Evolutionary conservation across 1,140 invertebrate species (phyloP), one percentile per base, ranked within the genome.

Genomic region (Habropoda laboriosa): DNA sequence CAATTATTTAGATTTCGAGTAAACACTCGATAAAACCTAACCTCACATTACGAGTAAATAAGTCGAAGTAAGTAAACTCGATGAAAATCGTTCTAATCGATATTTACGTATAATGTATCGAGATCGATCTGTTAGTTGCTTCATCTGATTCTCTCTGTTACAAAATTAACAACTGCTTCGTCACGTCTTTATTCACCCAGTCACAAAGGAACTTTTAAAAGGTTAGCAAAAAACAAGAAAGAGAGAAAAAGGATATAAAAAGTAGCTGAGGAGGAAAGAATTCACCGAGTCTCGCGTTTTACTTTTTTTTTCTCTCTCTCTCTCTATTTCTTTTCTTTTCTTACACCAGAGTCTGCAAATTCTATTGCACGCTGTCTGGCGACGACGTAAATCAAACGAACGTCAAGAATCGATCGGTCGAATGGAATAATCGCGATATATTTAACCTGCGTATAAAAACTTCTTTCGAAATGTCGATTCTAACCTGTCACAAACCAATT

Each of bases 351-450:
- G 68, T 42, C n/a, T 3, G 49, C 24, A 16, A 42, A n/a, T 58
- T 71, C 12, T n/a, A 42, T 71, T 21, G 18, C n/a, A 5, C 10
- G 13, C 3, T 42, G 3, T 16, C 24, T 42, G 5, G 13, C 32
- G 38, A 32, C 68, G 18, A 27, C 51, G 16, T 57, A 60, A 42
- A 60, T 72, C 21, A 45, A 57, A 8, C 27, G 18, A 58, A 35
- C 18, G 47, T 21, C 3, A 4, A 2, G 7, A 27, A 38, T 42
- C 6, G 24, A 40, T 2, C 10, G 64, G 38, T 67, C 45, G 10
- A 67, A 30, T 21, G 24, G 16, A 67, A 51, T 49, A 67, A 51
- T 67, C 63, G 24, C 12, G 53, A 30, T 57, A 32, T 16, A 57
- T 57, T 57, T 18, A 32, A 60, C 35, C 32, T 21, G n/a, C 18